Base-by-base conservation (phyloP, 2,797 vertebrate species). In the Bradypodion pumilum region DNA sequence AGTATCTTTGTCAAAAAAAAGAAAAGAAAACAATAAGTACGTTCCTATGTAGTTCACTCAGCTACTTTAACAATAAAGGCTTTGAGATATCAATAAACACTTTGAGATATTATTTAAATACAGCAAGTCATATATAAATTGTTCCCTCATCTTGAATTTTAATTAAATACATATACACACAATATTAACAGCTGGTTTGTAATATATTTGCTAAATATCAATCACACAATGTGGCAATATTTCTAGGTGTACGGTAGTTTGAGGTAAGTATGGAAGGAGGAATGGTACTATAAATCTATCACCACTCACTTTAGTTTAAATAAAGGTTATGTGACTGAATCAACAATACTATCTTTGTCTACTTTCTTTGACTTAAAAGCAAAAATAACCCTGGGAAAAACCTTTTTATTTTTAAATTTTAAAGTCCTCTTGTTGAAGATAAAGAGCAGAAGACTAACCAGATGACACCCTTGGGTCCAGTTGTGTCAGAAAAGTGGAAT, bases 381-480 rank as follows among this genome's bases (percentile, higher is more conserved):
- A 68, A 4, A 85, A 78, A 84, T 49, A 19, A 15, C 56, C 46
- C 85, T 25, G 66, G 5, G 27, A 3, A 59, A 23, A 74, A 1
- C 80, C 72, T 85, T 63, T 49, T 21, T 72, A 16, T 5, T 49
- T 32, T 32, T 1, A 70, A 37, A 7, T 60, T 15, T n/a, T 78
- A 40, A 82, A 87, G 79, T 74, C 21, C 49, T 32, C 4, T 76
- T 59, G 7, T 68, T 73, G 29, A 85, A n/a, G 74, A 82, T 21
- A 84, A 88, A 29, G 73, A 60, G 73, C 7, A 86, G 4, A 12
- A 86, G 1, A 35, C 80, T 74, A 52, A n/a, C n/a, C n/a, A n/a
- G n/a, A n/a, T n/a, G n/a, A n/a, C n/a, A n/a, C n/a, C n/a, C n/a
- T n/a, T n/a, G n/a, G n/a, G n/a, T n/a, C n/a, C n/a, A n/a, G n/a